Evolutionary conservation across 2,113 vertebrate genomes (phyloP), one percentile per base, ranked within the genome.

Genomic region (Plestiodon gilberti): DNA sequence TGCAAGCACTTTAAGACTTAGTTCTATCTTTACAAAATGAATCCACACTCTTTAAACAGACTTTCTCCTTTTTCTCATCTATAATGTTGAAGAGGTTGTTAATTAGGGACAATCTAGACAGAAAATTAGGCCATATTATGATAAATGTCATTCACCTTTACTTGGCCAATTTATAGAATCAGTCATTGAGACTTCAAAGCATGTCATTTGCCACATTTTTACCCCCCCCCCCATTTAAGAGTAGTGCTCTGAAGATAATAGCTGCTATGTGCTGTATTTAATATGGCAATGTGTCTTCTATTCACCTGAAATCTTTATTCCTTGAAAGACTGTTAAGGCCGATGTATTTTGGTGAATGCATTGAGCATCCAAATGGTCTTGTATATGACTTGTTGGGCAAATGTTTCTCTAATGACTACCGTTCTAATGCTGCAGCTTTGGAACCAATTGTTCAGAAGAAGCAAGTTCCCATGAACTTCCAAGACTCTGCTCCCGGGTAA

Each of bases 81-180:
- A 28, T 84, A 84, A 88, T 40, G 38, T 10, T 69, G 79, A 87
- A 82, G 64, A 84, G 87, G 67, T 25, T 25, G 88, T 87, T 92
- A 93, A 91, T 0, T 89, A 43, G 48, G 38, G 67, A 81, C 33
- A 89, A 92, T 15, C 28, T 23, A 38, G 78, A 89, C 18, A 87
- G 82, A 93, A 94, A 92, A 89, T 85, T 81, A 86, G 61, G 48
- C 57, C 82, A 69, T 38, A 82, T 89, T 85, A 84, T 93, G 78
- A 91, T 92, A 91, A 91, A 90, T 86, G 57, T 18, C 71, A 87
- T 83, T 91, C 81, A 89, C 62, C 35, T 90, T 89, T 93, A 81
- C 86, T 91, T 90, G 81, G 89, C 79, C 64, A 87, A 57, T 91
- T 92, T 89, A 89, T 55, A 78, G 87, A 91, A 89, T 52, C 67